These are phyloP conservation scores for Diachasmimorpha longicaudata DNA, from an alignment of 1,140 invertebrate species.

Conservation along the genomic window DNA sequence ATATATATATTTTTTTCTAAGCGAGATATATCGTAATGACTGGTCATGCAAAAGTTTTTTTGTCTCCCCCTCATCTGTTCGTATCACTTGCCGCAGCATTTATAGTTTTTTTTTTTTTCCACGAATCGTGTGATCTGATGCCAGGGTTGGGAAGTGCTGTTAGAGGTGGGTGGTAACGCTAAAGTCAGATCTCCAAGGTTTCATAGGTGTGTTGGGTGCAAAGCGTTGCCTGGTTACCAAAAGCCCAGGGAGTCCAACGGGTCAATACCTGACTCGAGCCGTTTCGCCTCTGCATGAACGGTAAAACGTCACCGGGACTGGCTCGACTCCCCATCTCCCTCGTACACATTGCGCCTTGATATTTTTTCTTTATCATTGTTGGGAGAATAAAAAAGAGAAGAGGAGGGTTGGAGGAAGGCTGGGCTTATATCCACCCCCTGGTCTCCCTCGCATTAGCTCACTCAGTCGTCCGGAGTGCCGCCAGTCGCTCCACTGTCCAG, in stretches of 20 bases:
- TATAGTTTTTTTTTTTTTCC: background rate
- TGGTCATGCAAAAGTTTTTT: background rate
- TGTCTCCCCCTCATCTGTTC: background rate
- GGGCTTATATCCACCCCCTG: conserved; percentile 26
- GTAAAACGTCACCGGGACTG: conserved; percentile 14
- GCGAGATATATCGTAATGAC: background rate
- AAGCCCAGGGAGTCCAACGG: conserved; percentile 30
- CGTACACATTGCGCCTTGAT: conserved; percentile 11
- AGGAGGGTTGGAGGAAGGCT: conserved; percentile 36
- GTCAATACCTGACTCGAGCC: conserved; percentile 34
- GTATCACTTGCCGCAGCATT: background rate
- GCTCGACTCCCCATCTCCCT: conserved; percentile 24
- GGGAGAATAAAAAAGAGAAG: background rate
- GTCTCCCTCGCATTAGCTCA: conserved; percentile 34
- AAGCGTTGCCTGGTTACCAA: conserved; percentile 36
- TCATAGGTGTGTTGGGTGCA: conserved; percentile 39
- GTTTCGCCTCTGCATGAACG: conserved; percentile 26
- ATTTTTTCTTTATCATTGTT: background rate
- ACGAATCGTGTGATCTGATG: conserved; percentile 9
- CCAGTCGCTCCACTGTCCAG: conserved; percentile 28
- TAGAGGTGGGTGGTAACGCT: conserved; percentile 11
- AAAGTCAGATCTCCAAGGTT: conserved; percentile 41
- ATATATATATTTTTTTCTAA: background rate
- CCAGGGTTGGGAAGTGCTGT: conserved; percentile 8
- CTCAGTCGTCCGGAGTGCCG: conserved; percentile 42